Evolutionary conservation across 2,113 vertebrate species (phyloP), one percentile per base, ranked within the genome.

Genomic region (Colistium nudipinnis): DNA sequence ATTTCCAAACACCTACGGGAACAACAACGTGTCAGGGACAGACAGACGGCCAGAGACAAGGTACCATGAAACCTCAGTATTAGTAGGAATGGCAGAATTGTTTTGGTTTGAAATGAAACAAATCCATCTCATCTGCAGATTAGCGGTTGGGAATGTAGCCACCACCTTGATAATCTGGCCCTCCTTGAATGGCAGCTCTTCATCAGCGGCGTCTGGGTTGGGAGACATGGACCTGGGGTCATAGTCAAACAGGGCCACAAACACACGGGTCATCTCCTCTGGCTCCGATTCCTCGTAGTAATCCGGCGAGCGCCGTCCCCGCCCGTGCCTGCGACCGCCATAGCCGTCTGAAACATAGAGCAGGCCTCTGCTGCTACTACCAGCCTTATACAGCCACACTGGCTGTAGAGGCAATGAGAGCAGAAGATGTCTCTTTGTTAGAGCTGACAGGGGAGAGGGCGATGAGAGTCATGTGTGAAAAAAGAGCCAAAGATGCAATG

Each of bases 171-270:
- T 98, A 81, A 98, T 94, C 91, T 99, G 97, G 16, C 98, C 97
- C 70, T 99, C 97, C 71, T 98, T 98, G 56, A 99, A 99, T 0
- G 98, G 96, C 68, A 99, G 94, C 86, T 99, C 97, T 74, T 98
- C 97, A 20, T 97, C 96, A 0, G 95, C 96, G 7, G 96, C 97
- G 3, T 99, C 98, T 0, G 97, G 97, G 80, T 99, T 99, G 0
- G 98, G 97, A 73, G 98, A 98, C 98, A 98, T 99, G 2, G 96
- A 98, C 80, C 96, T 90, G 0, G 97, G 98, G 53, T 99, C 96
- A 0, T 98, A 99, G 91, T 98, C 98, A 55, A 99, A 99, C 27
- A 99, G 93, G 9, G 98, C 97, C 82, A 98, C 97, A 60, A 99
- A 99, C 72, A 98, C 94, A 5, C 96, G 94, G 0, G 93, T 88